A percentile compares a stretch with the other conserved stretches of the same genome.
Evolutionary conservation across 2,113 vertebrate genomes (phyloP).

Genomic region (Nesospiza acunhae): DNA sequence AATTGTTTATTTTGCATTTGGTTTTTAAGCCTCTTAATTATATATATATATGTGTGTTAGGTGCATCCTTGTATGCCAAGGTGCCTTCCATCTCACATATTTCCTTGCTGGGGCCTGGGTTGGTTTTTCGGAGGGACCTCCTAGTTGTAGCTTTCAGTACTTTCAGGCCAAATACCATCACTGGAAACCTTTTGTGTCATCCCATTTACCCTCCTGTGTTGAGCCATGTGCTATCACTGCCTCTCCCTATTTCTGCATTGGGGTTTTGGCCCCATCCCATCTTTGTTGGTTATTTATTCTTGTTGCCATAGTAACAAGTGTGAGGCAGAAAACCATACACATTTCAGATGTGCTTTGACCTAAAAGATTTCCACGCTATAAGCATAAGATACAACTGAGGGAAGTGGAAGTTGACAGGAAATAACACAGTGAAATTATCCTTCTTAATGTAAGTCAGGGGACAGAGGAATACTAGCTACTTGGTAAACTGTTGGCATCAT

Average conservation of each 20-base stretch:
- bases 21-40: neutral
- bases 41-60: neutral
- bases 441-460: neutral
- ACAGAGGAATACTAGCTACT: neutral
- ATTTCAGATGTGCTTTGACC: neutral
- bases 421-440: neutral
- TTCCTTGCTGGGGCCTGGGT: neutral
- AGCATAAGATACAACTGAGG: neutral
- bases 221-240: fast-evolving
- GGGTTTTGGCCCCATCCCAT: neutral
- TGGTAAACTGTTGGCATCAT: neutral
- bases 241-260: neutral
- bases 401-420: neutral
- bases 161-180: neutral
- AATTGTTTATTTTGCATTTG: neutral
- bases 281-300: neutral
- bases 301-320: neutral
- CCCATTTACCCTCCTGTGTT: neutral
- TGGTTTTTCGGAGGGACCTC: neutral
- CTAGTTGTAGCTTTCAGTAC: neutral
- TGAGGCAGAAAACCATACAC: neutral
- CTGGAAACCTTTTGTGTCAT: neutral
- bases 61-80: neutral
- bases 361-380: neutral
- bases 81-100: neutral